Evolutionary conservation across 2,888 invertebrate species (phyloP).

Genomic region (Allacma fusca): DNA sequence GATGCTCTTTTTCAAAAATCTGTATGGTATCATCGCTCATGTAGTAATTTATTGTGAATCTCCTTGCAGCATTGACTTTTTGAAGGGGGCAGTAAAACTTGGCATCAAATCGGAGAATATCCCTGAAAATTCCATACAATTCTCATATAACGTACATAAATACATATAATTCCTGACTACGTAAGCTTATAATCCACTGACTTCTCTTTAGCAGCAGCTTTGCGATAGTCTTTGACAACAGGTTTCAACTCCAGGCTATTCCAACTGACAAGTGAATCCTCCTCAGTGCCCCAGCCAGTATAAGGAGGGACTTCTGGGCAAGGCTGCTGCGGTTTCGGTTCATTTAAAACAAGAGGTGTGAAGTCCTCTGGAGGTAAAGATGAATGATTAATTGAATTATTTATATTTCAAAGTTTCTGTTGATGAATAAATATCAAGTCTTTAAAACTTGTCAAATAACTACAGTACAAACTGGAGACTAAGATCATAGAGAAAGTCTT

Average conservation of each 20-base stretch:
- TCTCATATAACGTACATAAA: no score
- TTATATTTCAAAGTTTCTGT: no score
- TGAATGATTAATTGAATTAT: no score
- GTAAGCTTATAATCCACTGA: slow-evolving; percentile 64
- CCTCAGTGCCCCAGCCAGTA: slow-evolving; percentile 73
- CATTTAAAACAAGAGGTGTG: slow-evolving; percentile 67
- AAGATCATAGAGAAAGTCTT: no score
- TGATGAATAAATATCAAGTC: no score
- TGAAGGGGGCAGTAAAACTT: slow-evolving; percentile 72
- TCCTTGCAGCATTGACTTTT: slow-evolving; percentile 67
- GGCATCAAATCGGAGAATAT: slow-evolving; percentile 80
- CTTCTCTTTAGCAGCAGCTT: slow-evolving; percentile 82
- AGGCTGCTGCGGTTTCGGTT: slow-evolving; percentile 64
- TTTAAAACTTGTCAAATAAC: no score
- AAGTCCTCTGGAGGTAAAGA: slow-evolving; percentile 69
- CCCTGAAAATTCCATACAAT: no score
- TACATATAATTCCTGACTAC: no score
- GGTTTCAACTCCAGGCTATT: slow-evolving; percentile 80
- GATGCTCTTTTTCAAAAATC: slow-evolving; percentile 78
- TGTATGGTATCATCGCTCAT: slow-evolving; percentile 84
- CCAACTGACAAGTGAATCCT: slow-evolving; percentile 89
- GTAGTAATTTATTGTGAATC: slow-evolving; percentile 82
- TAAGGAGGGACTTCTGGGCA: slow-evolving; percentile 76
- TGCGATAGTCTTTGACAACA: slow-evolving; percentile 78
- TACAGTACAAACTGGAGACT: no score